Percentiles rank a stretch among this genome's conserved stretches.
These are phyloP conservation scores for Chiloscyllium plagiosum DNA, from an alignment of 2,113 vertebrate species.

Conservation along the genomic window DNA sequence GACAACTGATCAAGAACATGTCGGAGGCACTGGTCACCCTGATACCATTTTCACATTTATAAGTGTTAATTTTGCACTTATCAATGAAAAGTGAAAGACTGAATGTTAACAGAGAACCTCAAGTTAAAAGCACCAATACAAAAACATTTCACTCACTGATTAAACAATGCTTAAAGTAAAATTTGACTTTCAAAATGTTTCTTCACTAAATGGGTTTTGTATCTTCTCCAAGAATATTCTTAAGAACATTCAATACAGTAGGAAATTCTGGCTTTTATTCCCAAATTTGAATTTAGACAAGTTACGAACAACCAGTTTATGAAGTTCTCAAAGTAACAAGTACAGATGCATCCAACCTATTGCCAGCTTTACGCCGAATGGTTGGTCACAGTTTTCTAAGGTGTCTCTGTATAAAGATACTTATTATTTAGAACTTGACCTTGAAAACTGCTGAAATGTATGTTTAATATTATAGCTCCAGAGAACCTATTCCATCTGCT, in stretches of 20 bases:
- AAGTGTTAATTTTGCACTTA: not conserved
- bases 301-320: not conserved
- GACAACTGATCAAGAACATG: not conserved
- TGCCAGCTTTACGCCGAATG: not conserved
- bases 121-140: not conserved
- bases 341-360: not conserved
- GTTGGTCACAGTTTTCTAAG: not conserved
- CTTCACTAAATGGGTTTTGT: not conserved
- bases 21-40: not conserved
- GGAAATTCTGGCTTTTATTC: not conserved
- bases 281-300: not conserved
- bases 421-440: not conserved
- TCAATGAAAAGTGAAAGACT: not conserved
- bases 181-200: not conserved
- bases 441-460: not conserved
- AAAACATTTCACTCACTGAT: not conserved
- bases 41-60: not conserved
- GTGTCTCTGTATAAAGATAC: not conserved
- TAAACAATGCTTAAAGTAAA: not conserved
- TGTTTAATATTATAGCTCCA: slow-evolving; percentile 10
- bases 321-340: not conserved
- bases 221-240: not conserved
- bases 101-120: not conserved
- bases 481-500: not conserved
- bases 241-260: not conserved